Evolutionary conservation across 2,797 vertebrate genomes (phyloP).

Genomic region (Sebastes variabilis): DNA sequence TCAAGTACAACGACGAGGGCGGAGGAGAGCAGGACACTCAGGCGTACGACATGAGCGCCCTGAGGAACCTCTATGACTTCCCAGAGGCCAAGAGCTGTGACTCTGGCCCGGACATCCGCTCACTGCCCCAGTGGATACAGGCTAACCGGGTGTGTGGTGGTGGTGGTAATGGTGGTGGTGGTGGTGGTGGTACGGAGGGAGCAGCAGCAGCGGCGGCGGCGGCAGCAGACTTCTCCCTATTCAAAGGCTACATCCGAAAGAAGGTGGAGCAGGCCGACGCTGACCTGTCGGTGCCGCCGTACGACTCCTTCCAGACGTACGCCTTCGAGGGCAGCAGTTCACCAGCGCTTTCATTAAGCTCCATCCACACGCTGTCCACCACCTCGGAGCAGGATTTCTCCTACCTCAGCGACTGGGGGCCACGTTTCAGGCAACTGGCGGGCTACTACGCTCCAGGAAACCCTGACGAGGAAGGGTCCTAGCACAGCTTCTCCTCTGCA

Average conservation of each 20-base stretch:
- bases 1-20: conserved; percentile 99
- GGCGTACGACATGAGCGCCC: conserved; percentile 98
- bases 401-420: conserved; percentile 95
- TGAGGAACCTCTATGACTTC: conserved; percentile 97
- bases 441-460: conserved; percentile 90
- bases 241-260: conserved; percentile 95
- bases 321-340: conserved; percentile 95
- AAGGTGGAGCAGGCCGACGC: conserved; percentile 96
- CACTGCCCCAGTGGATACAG: conserved; percentile 90
- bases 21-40: conserved; percentile 99
- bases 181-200: conserved; percentile 77
- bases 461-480: conserved; percentile 90
- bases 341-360: conserved; percentile 93
- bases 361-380: conserved; percentile 93
- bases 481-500: conserved; percentile 76
- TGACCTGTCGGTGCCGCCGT: conserved; percentile 94
- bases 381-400: conserved; percentile 97
- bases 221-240: conserved; percentile 92
- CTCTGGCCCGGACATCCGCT: conserved; percentile 85
- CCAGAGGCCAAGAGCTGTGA: conserved; percentile 90
- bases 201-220: conserved; percentile 58
- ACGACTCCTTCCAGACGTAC: conserved; percentile 99
- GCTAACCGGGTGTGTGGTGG: conserved; percentile 75
- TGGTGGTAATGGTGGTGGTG: conserved; percentile 55
- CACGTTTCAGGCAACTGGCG: conserved; percentile 94